A percentile compares a stretch with the other conserved stretches of the same genome.
Conservation (phyloP, 2,797 vertebrate genomes). For the Sciurus carolinensis region DNA sequence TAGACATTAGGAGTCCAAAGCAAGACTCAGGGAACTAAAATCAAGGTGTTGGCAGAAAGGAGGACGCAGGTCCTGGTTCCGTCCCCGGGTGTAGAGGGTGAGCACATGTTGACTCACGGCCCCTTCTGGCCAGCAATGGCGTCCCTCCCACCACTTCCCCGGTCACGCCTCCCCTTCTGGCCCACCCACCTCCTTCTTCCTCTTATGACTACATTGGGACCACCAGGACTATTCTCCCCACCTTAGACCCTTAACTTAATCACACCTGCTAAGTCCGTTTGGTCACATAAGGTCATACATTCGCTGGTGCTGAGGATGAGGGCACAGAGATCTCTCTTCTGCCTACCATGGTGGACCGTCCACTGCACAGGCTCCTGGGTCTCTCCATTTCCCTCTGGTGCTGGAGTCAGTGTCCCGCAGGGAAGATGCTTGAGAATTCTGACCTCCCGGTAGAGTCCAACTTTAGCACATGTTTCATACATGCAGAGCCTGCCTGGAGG, state of each 20-base stretch:
- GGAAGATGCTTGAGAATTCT: not conserved
- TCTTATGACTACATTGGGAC: not conserved
- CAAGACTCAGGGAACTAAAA: not conserved
- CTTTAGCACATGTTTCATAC: accelerated
- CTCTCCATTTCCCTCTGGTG: not conserved
- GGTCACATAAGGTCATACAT: not conserved
- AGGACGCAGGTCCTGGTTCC: not conserved
- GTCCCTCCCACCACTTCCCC: not conserved
- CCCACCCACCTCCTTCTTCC: not conserved
- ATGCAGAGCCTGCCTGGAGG: not conserved
- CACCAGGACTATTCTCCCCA: not conserved
- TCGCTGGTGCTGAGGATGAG: not conserved
- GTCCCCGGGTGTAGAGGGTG: not conserved
- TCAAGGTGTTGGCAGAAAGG: not conserved
- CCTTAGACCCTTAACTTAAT: not conserved
- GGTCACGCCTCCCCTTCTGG: not conserved
- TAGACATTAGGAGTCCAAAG: not conserved
- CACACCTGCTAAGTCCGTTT: not conserved
- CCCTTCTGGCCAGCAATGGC: not conserved
- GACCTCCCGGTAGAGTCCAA: not conserved
- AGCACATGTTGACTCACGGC: not conserved
- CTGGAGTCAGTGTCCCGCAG: accelerated
- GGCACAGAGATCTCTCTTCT: not conserved
- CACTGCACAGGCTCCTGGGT: not conserved
- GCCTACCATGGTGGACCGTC: not conserved